Conservation (phyloP, 2,113 vertebrate species). For the Elephas maximus region DNA sequence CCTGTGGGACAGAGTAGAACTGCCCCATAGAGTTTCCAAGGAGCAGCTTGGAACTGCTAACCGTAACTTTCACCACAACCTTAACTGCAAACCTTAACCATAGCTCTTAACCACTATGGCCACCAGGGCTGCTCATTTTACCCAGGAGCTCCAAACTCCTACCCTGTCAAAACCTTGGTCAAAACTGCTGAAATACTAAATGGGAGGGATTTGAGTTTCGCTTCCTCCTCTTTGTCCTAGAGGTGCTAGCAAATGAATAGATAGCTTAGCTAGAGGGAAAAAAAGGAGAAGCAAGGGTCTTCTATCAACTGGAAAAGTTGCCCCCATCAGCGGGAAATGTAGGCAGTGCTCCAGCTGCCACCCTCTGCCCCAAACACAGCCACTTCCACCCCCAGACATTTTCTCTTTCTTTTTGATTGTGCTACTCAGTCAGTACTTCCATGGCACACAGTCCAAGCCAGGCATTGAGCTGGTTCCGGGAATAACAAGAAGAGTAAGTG, state of each 20-base stretch:
- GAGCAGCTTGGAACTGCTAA: too few species aligned
- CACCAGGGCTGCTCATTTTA: too few species aligned
- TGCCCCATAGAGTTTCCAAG: too few species aligned
- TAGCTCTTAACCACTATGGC: too few species aligned
- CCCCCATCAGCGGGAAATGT: neutral
- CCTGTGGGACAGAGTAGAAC: too few species aligned
- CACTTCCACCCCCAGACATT: neutral
- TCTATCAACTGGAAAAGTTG: neutral
- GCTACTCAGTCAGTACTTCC: neutral
- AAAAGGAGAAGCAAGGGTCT: slow-evolving; percentile 68
- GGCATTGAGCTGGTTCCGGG: neutral
- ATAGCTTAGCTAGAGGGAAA: neutral
- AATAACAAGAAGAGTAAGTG: neutral
- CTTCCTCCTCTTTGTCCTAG: slow-evolving; percentile 56
- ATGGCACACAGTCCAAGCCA: neutral
- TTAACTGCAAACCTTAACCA: too few species aligned
- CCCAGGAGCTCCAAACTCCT: neutral
- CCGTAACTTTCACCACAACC: too few species aligned
- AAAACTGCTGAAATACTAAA: slow-evolving; percentile 55
- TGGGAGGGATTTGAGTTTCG: slow-evolving; percentile 28
- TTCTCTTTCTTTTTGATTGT: neutral
- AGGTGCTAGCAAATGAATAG: slow-evolving; percentile 39
- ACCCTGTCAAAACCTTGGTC: slow-evolving; percentile 33
- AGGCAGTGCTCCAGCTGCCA: neutral
- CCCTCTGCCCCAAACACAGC: neutral